Conservation (phyloP, 2,888 invertebrate genomes). For the Nebria brevicollis region DNA sequence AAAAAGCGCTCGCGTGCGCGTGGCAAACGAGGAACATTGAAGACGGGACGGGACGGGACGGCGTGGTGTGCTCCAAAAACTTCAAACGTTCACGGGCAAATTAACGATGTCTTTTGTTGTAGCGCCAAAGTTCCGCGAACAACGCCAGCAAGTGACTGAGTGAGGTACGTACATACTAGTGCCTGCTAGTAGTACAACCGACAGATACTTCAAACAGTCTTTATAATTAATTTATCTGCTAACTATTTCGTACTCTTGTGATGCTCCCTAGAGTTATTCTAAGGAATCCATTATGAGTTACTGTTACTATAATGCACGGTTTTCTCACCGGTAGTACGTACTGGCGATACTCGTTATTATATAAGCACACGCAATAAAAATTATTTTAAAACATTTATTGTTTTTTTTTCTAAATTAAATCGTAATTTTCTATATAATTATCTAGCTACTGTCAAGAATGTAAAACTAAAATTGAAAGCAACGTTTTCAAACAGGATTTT, state of each 20-base stretch:
- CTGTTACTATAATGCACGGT: background rate
- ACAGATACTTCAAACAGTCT: slow-evolving; percentile 42
- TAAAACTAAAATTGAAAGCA: too few species aligned
- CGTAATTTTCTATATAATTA: too few species aligned
- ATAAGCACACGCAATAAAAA: too few species aligned
- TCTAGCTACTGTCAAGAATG: too few species aligned
- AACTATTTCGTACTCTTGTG: slow-evolving; percentile 34
- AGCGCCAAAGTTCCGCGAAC: slow-evolving; percentile 20
- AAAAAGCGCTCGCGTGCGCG: slow-evolving; percentile 4
- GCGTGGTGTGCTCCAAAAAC: background rate
- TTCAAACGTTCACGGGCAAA: slow-evolving; percentile 11
- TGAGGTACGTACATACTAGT: background rate
- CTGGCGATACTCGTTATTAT: too few species aligned
- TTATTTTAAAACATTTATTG: too few species aligned
- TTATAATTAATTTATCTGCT: slow-evolving; percentile 42
- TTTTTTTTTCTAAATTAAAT: too few species aligned
- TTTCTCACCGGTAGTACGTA: background rate
- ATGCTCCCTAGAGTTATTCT: slow-evolving; percentile 20
- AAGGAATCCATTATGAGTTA: slow-evolving; percentile 34
- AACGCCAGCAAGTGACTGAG: background rate
- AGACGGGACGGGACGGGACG: background rate
- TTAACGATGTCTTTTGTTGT: slow-evolving; percentile 32
- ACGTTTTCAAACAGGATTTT: too few species aligned
- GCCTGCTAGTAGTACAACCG: background rate
- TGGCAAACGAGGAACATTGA: too few species aligned